phyloP scores from a whole-genome alignment of 2,113 vertebrate species.

The Rhinichthys klamathensis region DNA sequence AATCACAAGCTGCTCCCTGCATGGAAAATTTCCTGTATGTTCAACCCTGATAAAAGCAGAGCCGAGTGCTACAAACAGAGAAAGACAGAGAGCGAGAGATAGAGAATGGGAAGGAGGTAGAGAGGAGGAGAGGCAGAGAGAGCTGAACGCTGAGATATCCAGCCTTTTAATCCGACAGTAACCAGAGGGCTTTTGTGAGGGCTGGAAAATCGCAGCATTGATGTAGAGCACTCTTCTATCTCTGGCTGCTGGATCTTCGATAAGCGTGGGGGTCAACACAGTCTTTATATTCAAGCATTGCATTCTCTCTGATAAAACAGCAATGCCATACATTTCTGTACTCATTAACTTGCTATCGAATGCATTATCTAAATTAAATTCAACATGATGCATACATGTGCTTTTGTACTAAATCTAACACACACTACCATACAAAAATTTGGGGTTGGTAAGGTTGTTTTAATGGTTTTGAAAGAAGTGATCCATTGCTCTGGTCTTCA shows the following conservation, averaged over 20 bases:
- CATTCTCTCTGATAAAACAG: constrained; percentile 3
- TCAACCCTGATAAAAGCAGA: constrained; percentile 37
- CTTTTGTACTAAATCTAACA: background rate
- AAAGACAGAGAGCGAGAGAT: constrained; percentile 39
- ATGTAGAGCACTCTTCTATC: constrained; percentile 45
- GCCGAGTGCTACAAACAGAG: constrained; percentile 23
- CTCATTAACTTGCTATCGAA: constrained; percentile 12
- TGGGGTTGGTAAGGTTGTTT: background rate
- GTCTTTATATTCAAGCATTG: constrained; percentile 18
- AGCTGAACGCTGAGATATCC: constrained; percentile 52
- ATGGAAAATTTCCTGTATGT: constrained; percentile 35
- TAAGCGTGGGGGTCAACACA: constrained; percentile 31
- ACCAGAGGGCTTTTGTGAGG: constrained; percentile 55
- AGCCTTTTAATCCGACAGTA: constrained; percentile 55
- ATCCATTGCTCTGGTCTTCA: background rate
- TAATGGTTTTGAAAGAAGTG: background rate
- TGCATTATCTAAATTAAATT: constrained; percentile 5
- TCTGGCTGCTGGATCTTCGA: constrained; percentile 43
- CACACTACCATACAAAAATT: background rate
- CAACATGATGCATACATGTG: background rate
- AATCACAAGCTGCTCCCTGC: constrained; percentile 42
- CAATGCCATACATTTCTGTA: background rate
- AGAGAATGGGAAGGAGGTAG: constrained; percentile 15
- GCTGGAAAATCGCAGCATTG: constrained; percentile 50
- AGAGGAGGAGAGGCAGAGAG: constrained; percentile 11